phyloP scores from a whole-genome alignment of 2,113 vertebrate genomes.

The Halichoeres trimaculatus region DNA sequence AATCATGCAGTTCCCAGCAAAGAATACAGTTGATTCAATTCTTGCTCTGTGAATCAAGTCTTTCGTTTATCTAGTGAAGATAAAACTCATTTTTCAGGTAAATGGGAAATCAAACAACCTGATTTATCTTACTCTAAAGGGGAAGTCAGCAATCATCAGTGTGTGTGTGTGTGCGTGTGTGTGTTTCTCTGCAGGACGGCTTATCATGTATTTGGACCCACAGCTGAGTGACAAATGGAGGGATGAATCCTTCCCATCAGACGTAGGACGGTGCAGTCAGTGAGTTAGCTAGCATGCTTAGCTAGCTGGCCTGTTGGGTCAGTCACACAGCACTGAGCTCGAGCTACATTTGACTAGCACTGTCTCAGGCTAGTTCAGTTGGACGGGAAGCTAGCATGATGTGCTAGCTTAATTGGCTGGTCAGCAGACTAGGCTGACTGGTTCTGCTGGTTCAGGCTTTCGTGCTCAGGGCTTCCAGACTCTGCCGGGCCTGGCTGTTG shows the following conservation, averaged over 20 bases:
- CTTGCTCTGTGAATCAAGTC: neutral
- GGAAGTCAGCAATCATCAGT: slow-evolving; percentile 54
- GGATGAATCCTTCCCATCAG: neutral
- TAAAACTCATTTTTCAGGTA: neutral
- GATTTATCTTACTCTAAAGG: slow-evolving; percentile 34
- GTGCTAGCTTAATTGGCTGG: slow-evolving; percentile 29
- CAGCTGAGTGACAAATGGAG: neutral
- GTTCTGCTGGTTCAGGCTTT: slow-evolving; percentile 56
- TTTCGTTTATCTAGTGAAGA: neutral
- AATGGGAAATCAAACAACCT: slow-evolving; percentile 38
- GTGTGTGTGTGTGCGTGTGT: slow-evolving; percentile 15
- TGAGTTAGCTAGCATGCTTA: slow-evolving; percentile 16
- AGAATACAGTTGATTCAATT: slow-evolving; percentile 15
- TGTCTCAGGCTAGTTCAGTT: slow-evolving; percentile 39
- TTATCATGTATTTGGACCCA: slow-evolving; percentile 5
- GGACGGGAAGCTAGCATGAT: slow-evolving; percentile 43
- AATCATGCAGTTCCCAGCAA: slow-evolving; percentile 12
- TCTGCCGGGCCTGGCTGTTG: slow-evolving; percentile 40
- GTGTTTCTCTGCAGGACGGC: slow-evolving; percentile 40
- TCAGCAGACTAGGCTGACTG: slow-evolving; percentile 46
- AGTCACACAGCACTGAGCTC: slow-evolving; percentile 40
- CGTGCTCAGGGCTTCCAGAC: slow-evolving; percentile 36
- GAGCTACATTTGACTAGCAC: slow-evolving; percentile 54
- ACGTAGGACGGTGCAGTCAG: slow-evolving; percentile 22
- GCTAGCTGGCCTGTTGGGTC: slow-evolving; percentile 9